Percentiles rank a stretch among this genome's conserved stretches.
These are phyloP conservation scores for Tineola bisselliella DNA, from an alignment of 2,888 invertebrate species.

Conservation along the genomic window DNA sequence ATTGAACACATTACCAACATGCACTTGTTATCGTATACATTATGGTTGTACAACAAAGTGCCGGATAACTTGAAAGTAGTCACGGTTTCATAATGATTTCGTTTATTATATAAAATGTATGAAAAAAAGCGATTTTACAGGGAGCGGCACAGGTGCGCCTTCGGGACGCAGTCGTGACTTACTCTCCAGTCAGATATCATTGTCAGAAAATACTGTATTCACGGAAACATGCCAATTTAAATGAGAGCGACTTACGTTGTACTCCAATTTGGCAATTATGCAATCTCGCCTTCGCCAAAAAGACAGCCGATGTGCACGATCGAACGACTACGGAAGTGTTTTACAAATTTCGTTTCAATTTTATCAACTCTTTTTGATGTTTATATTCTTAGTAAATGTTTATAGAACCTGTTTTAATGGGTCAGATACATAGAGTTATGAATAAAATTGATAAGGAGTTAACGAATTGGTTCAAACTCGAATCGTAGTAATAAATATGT, in stretches of 20 bases:
- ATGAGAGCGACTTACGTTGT: conserved; percentile 34
- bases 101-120: conserved; percentile 7
- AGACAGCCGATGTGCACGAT: conserved; percentile 14
- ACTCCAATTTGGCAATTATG: conserved; percentile 41
- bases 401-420: too few relatives aligned
- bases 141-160: conserved; percentile 48
- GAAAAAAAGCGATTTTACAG: not conserved
- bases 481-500: too few relatives aligned
- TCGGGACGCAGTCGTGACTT: conserved; percentile 58
- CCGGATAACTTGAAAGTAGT: conserved; percentile 1
- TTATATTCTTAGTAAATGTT: too few relatives aligned
- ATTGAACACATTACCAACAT: too few relatives aligned
- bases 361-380: not conserved
- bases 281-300: conserved; percentile 23
- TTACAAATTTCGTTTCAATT: not conserved
- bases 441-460: too few relatives aligned
- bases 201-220: conserved; percentile 32
- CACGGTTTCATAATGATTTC: conserved; percentile 6
- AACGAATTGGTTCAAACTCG: too few relatives aligned
- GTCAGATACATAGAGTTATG: too few relatives aligned
- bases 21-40: not conserved
- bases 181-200: conserved; percentile 34
- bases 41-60: not conserved
- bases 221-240: conserved; percentile 30
- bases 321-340: conserved; percentile 7